Conservation (phyloP, 2,113 vertebrate species). For the Ginglymostoma cirratum region DNA sequence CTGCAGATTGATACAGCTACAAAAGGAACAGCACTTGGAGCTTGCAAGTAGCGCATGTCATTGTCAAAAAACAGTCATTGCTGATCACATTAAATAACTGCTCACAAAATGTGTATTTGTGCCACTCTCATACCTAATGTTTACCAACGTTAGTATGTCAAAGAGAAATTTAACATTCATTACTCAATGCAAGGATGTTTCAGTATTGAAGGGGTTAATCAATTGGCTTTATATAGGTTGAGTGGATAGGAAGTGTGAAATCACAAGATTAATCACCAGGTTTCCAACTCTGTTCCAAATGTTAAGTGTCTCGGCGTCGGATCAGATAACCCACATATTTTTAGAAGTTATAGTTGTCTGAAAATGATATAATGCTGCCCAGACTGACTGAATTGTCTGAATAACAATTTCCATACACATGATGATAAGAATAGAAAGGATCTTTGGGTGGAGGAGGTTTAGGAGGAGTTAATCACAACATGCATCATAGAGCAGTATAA, state of each 20-base stretch:
- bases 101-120: not conserved
- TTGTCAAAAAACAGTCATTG: not conserved
- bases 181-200: not conserved
- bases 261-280: slow-evolving; percentile 31
- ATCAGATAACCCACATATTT: slow-evolving; percentile 1
- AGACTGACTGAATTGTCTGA: not conserved
- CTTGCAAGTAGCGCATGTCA: not conserved
- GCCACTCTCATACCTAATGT: not conserved
- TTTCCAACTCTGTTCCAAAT: slow-evolving; percentile 10
- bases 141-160: not conserved
- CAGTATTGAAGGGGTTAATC: slow-evolving; percentile 29
- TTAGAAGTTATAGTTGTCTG: not conserved
- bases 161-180: not conserved
- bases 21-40: not conserved
- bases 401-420: slow-evolving; percentile 20
- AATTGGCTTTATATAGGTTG: slow-evolving; percentile 9
- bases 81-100: not conserved
- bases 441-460: not conserved
- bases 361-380: slow-evolving; percentile 9
- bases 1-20: not conserved
- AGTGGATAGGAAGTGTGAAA: slow-evolving; percentile 12
- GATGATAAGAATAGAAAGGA: not conserved
- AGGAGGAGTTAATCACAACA: not conserved
- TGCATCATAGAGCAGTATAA: not conserved
- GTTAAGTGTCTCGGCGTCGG: not conserved